Base-by-base conservation (phyloP, 2,113 vertebrate species). In the Mungos mungo region DNA sequence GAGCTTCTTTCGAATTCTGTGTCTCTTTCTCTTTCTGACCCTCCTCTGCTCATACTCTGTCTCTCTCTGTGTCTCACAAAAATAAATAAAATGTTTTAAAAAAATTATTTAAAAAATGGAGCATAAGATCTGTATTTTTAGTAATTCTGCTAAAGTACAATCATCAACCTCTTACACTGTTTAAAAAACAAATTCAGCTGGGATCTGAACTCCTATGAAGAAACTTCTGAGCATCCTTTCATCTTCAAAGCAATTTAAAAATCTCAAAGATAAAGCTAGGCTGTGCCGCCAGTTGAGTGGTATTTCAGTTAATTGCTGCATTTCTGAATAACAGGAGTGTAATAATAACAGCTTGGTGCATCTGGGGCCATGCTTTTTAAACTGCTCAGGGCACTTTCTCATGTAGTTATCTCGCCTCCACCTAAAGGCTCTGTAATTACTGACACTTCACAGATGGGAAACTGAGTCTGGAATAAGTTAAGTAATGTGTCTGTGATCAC, bases 241-340 rank as follows among this genome's bases (percentile, higher is more conserved):
- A 96, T 96, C 92, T 97, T 92, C 93, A 95, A 95, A 93, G 50
- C 25, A 57, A 83, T 95, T 92, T 84, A 74, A 66, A 92, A 85
- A 89, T 86, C 86, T 97, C 89, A 77, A 94, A 96, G 83, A 76
- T 87, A 97, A 80, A 76, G 79, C 29, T 74, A 89, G 9, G 8
- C n/a, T 21, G 3, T 86, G n/a, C 89, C 12, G 10, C n/a, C 18
- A 2, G 66, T 13, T 86, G 88, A 96, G 91, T 23, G 27, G n/a
- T 60, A n/a, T 50, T 92, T 90, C 68, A 83, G 33, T 65, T 95
- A 90, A 95, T 65, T 92, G 95, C 82, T 86, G 4, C 41, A 57
- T 72, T 88, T 90, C 71, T 93, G 94, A 89, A 92, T 47, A 92
- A 85, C 82, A 83, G 29, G 65, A 63, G 33, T 84, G 4, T 76